Evolutionary conservation across 2,797 vertebrate genomes (phyloP).

Genomic region (Schizopygopsis malacanthus): DNA sequence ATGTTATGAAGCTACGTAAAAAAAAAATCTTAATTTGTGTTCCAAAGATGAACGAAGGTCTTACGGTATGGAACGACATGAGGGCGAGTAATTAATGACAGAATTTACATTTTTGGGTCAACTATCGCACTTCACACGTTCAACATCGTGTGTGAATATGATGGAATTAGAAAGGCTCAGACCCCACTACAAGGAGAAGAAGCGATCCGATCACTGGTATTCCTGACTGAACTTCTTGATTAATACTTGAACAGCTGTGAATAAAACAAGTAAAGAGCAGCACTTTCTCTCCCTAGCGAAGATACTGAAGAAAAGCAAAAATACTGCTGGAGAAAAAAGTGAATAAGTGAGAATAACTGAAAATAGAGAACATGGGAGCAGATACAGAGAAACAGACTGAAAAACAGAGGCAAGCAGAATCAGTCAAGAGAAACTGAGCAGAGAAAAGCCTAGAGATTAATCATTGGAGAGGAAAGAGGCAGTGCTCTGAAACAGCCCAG

Average conservation of each 20-base stretch:
- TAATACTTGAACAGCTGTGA: neutral
- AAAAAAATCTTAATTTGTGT: no score
- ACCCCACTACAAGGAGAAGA: neutral
- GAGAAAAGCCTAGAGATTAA: slow-evolving; percentile 49
- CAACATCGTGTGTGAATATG: neutral
- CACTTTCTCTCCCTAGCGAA: neutral
- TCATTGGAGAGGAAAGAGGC: slow-evolving; percentile 42
- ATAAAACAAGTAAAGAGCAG: slow-evolving; percentile 3
- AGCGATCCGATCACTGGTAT: neutral
- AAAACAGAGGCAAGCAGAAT: slow-evolving; percentile 34
- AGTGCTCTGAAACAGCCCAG: slow-evolving; percentile 27
- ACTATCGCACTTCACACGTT: neutral
- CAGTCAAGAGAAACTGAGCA: slow-evolving; percentile 56
- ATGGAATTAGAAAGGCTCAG: neutral
- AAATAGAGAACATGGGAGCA: neutral
- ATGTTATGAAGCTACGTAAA: no score
- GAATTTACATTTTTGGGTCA: neutral
- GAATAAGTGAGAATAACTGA: slow-evolving; percentile 46
- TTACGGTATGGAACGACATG: neutral
- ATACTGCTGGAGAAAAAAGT: slow-evolving; percentile 11
- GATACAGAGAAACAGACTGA: neutral
- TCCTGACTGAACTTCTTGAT: neutral
- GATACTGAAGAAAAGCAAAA: neutral
- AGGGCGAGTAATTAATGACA: neutral
- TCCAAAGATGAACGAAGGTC: neutral